Evolutionary conservation across 2,113 vertebrate species (phyloP), one percentile per base, ranked within the genome.

Genomic region (Mirounga angustirostris): DNA sequence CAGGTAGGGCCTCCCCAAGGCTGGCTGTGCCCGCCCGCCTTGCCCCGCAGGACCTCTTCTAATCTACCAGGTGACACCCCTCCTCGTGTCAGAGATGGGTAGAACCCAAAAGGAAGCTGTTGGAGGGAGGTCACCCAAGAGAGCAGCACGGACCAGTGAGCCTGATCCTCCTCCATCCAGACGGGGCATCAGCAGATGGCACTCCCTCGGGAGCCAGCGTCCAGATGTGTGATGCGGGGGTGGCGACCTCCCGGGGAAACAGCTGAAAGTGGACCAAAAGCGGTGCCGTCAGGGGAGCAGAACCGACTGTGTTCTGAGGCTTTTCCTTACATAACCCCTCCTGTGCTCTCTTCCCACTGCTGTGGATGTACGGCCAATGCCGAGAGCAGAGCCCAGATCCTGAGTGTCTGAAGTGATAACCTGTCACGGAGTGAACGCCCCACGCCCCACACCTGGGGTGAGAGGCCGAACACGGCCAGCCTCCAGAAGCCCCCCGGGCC

Each of bases 1-100:
- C 99, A 65, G 99, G 99, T 99, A 99, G 89, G 97, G 50, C 18
- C 0, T 9, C 81, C 24, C 2, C 0, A 2, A 2, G 50, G n/a
- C 65, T 83, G 2, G 50, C 80, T 1, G 2, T 0, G 5, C 43
- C 58, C 0, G 0, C 11, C 21, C 0, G 0, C 46, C 19, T 69
- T 59, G 13, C 59, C 82, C 71, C 4, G 1, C 14, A 11, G 43
- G 4, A 26, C 24, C 19, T 40, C 30, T 74, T 28, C 1, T 5
- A 63, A 11, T 9, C 18, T 46, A 46, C 24, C 9, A 8, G 26
- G 16, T 18, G 4, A 59, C 21, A 19, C 7, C 26, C 13, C 33
- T 10, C 74, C 36, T 46, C 33, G 36, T 33, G 26, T 89, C 43
- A 78, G 58, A 16, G 14, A 80, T 1, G 28, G 58, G 22, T 43